These are phyloP conservation scores for Clarias gariepinus DNA, from an alignment of 2,113 vertebrate genomes.

Conservation along the genomic window DNA sequence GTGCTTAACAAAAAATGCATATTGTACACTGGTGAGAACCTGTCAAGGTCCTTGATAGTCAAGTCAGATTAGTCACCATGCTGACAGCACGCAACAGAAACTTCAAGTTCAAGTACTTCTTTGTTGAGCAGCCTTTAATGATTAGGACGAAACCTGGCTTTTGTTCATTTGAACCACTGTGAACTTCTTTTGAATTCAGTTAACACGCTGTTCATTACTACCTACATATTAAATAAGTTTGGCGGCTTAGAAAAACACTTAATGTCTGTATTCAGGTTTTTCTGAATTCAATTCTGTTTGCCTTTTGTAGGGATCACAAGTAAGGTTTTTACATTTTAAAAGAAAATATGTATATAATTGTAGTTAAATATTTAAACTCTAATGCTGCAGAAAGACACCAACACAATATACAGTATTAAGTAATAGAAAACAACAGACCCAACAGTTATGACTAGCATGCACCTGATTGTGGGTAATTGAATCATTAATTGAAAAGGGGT, in stretches of 20 bases:
- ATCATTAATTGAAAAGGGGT: too few relatives aligned
- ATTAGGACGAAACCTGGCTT: not conserved
- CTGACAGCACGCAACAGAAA: not conserved
- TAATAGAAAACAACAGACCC: too few relatives aligned
- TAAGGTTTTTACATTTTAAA: not conserved
- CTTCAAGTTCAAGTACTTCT: constrained; percentile 1
- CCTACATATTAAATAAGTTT: not conserved
- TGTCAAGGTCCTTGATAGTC: not conserved
- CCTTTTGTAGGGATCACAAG: not conserved
- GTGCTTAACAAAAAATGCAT: not conserved
- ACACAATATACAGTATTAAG: not conserved
- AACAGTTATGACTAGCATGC: too few relatives aligned
- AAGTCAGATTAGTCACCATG: constrained; percentile 10
- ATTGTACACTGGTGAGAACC: not conserved
- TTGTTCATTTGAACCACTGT: not conserved
- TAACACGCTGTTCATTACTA: too few relatives aligned
- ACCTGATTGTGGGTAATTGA: too few relatives aligned
- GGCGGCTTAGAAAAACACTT: not conserved
- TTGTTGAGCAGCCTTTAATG: not conserved
- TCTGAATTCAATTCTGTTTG: too few relatives aligned
- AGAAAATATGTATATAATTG: not conserved
- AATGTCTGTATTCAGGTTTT: too few relatives aligned
- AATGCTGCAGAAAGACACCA: not conserved
- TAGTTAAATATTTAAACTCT: not conserved
- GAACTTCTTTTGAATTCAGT: constrained; percentile 15